Percentiles rank a stretch among this genome's conserved stretches.
Conservation (phyloP, 2,113 vertebrate species). For the Myotis brandtii region DNA sequence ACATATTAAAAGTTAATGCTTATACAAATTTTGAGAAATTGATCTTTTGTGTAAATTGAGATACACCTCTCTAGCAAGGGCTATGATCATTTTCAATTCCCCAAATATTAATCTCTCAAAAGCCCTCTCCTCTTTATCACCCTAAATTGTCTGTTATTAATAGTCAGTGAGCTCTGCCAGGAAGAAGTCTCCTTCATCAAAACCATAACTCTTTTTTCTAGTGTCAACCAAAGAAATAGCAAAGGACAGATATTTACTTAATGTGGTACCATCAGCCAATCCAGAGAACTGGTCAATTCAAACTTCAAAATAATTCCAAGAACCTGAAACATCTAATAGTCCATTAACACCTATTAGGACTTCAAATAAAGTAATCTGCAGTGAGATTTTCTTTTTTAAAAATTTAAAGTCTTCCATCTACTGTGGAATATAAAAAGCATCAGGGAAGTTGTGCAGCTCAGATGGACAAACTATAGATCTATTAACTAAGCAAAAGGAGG, state of each 20-base stretch:
- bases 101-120: constrained; percentile 58
- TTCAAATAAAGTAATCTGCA: not conserved
- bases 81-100: constrained; percentile 41
- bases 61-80: not conserved
- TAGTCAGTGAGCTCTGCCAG: not conserved
- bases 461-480: not conserved
- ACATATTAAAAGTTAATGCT: constrained; percentile 60
- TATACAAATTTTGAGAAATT: constrained; percentile 53
- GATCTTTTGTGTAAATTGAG: constrained; percentile 65
- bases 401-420: not conserved
- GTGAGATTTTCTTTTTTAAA: not conserved
- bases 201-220: constrained; percentile 39
- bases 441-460: not conserved
- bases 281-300: not conserved
- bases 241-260: constrained; percentile 38
- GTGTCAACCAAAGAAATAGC: constrained; percentile 13
- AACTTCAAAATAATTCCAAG: constrained; percentile 13
- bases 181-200: not conserved
- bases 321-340: not conserved
- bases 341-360: not conserved
- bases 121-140: not conserved
- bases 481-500: not conserved
- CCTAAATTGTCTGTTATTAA: constrained; percentile 36
- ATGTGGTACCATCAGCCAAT: not conserved
- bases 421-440: not conserved